These are phyloP conservation scores for Rhynchomys soricoides DNA, from an alignment of 2,113 vertebrate genomes.

Conservation along the genomic window DNA sequence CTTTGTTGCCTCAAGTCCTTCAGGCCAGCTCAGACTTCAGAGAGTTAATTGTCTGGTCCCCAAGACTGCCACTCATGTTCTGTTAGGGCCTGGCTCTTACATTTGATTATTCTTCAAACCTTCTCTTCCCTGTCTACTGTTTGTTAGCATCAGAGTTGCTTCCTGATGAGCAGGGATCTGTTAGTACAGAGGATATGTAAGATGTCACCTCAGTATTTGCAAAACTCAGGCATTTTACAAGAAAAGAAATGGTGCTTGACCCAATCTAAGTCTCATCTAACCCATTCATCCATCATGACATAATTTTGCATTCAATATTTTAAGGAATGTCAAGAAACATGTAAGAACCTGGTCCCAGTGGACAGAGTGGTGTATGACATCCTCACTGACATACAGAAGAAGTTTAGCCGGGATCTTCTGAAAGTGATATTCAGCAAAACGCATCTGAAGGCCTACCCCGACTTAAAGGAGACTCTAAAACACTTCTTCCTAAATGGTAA, in stretches of 20 bases:
- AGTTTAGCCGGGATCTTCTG: background rate
- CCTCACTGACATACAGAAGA: constrained; percentile 61
- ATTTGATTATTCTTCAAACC: background rate
- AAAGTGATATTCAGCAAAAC: constrained; percentile 10
- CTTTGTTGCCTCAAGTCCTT: background rate
- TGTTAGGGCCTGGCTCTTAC: background rate
- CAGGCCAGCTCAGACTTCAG: background rate
- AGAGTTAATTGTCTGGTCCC: background rate
- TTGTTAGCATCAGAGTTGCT: background rate
- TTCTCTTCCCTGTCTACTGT: background rate
- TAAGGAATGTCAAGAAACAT: constrained; percentile 47
- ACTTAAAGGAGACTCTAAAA: background rate
- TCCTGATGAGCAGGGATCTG: background rate
- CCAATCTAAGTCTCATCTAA: background rate
- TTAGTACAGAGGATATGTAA: background rate
- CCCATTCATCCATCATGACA: background rate
- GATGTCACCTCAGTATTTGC: background rate
- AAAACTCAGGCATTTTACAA: background rate
- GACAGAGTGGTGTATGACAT: background rate
- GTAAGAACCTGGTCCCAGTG: constrained; percentile 27
- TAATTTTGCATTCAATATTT: constrained; percentile 56
- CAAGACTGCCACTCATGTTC: background rate
- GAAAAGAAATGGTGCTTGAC: background rate
- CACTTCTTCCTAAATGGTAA: constrained; percentile 65
- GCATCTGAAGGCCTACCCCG: constrained; percentile 40